Conservation (phyloP, 2,888 invertebrate genomes). For the Tachina lurida region DNA sequence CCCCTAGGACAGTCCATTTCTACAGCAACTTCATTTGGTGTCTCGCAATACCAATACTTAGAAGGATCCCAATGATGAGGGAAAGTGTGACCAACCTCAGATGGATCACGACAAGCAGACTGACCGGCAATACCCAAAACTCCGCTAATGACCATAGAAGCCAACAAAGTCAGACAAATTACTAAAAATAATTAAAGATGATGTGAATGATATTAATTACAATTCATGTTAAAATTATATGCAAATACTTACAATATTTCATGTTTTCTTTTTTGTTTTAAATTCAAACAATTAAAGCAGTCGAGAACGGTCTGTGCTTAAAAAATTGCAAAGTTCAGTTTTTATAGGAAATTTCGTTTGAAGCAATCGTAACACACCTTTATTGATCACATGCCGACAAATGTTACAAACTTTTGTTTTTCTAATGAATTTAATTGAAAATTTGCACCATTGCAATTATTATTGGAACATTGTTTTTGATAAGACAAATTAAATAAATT, state of each 20-base stretch:
- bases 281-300: not conserved
- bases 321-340: not conserved
- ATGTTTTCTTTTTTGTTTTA: conserved; percentile 69
- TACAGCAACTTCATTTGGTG: conserved; percentile 74
- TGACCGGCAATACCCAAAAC: conserved; percentile 76
- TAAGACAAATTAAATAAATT: conserved; percentile 24
- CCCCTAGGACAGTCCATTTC: conserved; percentile 77
- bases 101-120: conserved; percentile 78
- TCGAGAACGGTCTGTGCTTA: conserved; percentile 6
- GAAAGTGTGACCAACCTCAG: conserved; percentile 77
- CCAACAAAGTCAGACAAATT: conserved; percentile 61
- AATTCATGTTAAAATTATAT: not conserved
- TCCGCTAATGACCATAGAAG: conserved; percentile 71
- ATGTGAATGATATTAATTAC: not conserved
- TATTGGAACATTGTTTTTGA: conserved; percentile 14
- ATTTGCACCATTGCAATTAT: not conserved
- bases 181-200: conserved; percentile 40
- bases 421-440: conserved; percentile 18
- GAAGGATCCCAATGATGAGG: conserved; percentile 80
- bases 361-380: not conserved
- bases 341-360: conserved; percentile 31
- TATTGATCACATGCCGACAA: conserved; percentile 9
- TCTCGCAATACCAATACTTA: conserved; percentile 80
- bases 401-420: not conserved
- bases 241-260: conserved; percentile 70